Percentiles rank a stretch among this genome's conserved stretches.
These are phyloP conservation scores for Eriocheir sinensis DNA, from an alignment of 1,140 invertebrate species.

Conservation along the genomic window DNA sequence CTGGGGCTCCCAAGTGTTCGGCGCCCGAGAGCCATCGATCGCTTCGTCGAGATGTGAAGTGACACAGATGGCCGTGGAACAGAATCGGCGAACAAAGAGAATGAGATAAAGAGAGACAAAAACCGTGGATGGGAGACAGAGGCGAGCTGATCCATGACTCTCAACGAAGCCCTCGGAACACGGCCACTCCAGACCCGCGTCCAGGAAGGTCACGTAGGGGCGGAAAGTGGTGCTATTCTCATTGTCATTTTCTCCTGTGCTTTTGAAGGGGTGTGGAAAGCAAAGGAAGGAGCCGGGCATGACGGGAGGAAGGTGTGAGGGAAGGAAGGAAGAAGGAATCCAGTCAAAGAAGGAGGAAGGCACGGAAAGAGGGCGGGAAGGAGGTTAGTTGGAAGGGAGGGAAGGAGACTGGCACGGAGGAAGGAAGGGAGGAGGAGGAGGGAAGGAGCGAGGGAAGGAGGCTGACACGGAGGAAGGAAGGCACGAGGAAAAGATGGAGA, in stretches of 20 bases:
- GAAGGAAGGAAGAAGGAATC: background rate
- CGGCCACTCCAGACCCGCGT: background rate
- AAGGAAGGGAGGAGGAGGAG: no score
- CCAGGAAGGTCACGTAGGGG: background rate
- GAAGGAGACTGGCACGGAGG: background rate
- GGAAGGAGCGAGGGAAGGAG: background rate
- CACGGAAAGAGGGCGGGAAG: background rate
- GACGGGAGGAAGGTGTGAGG: background rate
- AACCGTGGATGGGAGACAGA: background rate
- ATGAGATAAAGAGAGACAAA: background rate
- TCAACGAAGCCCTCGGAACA: background rate
- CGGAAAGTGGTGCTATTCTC: background rate
- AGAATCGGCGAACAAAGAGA: background rate
- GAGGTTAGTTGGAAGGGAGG: background rate
- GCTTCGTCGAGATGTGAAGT: background rate
- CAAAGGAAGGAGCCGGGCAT: background rate
- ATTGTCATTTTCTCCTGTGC: background rate
- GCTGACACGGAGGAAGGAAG: background rate
- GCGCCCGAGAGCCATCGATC: background rate
- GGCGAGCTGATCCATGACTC: background rate
- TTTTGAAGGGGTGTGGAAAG: background rate
- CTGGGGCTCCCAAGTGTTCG: background rate
- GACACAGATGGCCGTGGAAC: background rate
- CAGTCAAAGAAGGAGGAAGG: no score
- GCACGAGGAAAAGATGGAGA: background rate